A percentile compares a stretch with the other conserved stretches of the same genome.
Evolutionary conservation across 2,797 vertebrate species (phyloP).

Genomic region (Macroramphosus scolopax): DNA sequence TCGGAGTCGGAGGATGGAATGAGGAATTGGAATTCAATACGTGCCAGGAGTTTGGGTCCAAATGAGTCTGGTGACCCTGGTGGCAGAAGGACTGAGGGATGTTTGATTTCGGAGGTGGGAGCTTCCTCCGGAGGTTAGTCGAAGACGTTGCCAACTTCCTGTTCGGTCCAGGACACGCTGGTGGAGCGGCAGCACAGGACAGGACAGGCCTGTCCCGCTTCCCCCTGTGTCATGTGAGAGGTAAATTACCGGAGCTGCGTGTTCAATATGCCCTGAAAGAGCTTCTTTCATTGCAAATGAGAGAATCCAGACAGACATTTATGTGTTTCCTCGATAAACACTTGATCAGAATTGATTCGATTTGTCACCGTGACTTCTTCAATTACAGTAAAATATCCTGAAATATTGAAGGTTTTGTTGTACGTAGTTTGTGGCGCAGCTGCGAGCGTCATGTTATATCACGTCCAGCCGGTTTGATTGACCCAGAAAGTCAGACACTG

Average conservation of each 20-base stretch:
- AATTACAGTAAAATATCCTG: too few species aligned
- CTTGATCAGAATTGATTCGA: too few species aligned
- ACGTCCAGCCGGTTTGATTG: too few species aligned
- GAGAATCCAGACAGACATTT: neutral
- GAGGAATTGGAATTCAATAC: neutral
- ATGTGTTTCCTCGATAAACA: too few species aligned
- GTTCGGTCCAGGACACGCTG: conserved; percentile 15
- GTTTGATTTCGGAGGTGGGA: conserved; percentile 13
- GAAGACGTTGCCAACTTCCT: conserved; percentile 28
- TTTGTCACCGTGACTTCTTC: too few species aligned
- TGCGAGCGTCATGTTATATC: too few species aligned
- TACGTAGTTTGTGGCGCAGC: too few species aligned
- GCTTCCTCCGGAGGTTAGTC: conserved; percentile 19
- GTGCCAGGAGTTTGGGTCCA: too few species aligned
- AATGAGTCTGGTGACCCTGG: too few species aligned
- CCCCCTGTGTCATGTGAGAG: conserved; percentile 5
- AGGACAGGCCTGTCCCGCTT: conserved; percentile 1
- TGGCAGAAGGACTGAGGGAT: neutral
- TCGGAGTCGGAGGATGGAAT: conserved; percentile 7
- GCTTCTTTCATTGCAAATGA: neutral
- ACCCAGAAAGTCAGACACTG: too few species aligned
- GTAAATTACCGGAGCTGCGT: neutral
- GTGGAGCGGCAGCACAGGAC: conserved; percentile 1
- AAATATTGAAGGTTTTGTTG: too few species aligned
- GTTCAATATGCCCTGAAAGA: neutral